Evolutionary conservation across 2,113 vertebrate genomes (phyloP).

Genomic region (Potamarius usumacintae): DNA sequence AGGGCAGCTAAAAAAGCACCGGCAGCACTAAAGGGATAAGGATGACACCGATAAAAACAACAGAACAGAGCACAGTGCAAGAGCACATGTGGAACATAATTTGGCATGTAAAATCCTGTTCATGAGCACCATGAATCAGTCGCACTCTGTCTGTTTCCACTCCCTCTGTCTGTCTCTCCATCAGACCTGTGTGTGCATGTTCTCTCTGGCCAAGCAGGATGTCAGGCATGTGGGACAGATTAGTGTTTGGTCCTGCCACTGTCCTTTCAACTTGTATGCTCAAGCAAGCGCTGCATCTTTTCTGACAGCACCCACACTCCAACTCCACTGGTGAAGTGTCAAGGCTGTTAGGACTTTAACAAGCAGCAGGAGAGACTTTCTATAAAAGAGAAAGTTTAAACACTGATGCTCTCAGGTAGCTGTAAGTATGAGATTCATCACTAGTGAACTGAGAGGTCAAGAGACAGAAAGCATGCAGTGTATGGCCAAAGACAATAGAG

Average conservation of each 20-base stretch:
- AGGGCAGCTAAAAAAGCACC: background rate
- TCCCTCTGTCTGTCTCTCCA: conserved; percentile 17
- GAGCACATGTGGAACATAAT: conserved; percentile 40
- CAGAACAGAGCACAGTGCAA: background rate
- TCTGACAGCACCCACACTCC: conserved; percentile 40
- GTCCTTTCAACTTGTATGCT: conserved; percentile 49
- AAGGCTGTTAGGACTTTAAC: conserved; percentile 31
- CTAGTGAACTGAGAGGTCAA: conserved; percentile 34
- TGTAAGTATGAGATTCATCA: conserved; percentile 45
- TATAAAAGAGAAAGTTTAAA: conserved; percentile 10
- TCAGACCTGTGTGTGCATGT: conserved; percentile 22
- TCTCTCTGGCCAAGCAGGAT: conserved; percentile 27
- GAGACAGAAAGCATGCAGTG: conserved; percentile 53
- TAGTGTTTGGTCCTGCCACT: conserved; percentile 49
- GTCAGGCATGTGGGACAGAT: conserved; percentile 57
- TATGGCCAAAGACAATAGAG: conserved; percentile 59
- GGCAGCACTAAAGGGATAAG: conserved; percentile 18
- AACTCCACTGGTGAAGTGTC: conserved; percentile 31
- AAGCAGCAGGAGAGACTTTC: background rate
- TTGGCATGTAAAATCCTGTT: conserved; percentile 25
- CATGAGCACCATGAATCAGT: conserved; percentile 26
- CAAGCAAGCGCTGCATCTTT: conserved; percentile 11
- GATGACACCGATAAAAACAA: conserved; percentile 22
- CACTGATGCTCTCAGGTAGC: conserved; percentile 26
- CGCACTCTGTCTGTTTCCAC: conserved; percentile 20